Evolutionary conservation across 2,113 vertebrate species (phyloP).

Genomic region (Notechis scutatus): DNA sequence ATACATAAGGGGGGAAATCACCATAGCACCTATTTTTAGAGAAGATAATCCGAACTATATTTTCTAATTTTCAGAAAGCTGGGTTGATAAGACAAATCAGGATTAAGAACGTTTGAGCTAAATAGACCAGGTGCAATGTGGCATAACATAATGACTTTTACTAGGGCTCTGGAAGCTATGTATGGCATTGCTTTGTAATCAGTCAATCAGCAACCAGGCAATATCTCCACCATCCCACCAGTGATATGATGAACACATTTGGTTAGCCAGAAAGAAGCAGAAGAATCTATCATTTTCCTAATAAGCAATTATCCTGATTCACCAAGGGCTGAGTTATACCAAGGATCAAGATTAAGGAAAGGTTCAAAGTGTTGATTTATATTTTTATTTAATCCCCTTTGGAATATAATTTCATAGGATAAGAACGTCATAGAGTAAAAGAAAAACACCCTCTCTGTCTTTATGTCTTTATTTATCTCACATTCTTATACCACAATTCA

Average conservation of each 20-base stretch:
- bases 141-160: background rate
- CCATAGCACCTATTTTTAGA: background rate
- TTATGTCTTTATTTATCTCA: background rate
- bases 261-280: background rate
- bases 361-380: background rate
- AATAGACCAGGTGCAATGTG: background rate
- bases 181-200: background rate
- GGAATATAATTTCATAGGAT: background rate
- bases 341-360: background rate
- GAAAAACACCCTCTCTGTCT: background rate
- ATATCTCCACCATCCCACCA: background rate
- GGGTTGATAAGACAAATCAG: background rate
- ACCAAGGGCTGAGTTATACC: background rate
- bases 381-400: background rate
- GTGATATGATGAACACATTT: background rate
- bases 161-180: background rate
- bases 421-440: background rate
- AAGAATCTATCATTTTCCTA: background rate
- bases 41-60: background rate
- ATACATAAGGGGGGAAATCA: background rate
- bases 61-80: background rate
- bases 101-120: background rate
- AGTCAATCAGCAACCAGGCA: background rate
- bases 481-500: background rate
- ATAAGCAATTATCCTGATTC: background rate